These are phyloP conservation scores for Chanos chanos DNA, from an alignment of 2,797 vertebrate genomes.

Conservation along the genomic window DNA sequence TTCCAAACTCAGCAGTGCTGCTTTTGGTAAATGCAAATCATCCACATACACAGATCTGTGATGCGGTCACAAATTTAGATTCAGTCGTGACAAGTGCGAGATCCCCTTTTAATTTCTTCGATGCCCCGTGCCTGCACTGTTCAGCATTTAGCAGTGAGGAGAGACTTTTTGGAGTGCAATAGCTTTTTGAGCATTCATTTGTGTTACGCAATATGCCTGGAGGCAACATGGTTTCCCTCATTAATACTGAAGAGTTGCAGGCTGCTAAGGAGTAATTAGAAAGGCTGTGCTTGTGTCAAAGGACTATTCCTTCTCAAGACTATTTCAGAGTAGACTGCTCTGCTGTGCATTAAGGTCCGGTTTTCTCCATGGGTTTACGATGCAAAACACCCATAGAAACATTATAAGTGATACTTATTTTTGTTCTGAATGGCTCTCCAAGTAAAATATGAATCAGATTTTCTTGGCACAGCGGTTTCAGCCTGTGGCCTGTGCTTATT, in stretches of 20 bases:
- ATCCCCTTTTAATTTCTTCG: conserved; percentile 43
- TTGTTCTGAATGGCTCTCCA: conserved; percentile 39
- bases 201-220: conserved; percentile 43
- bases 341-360: conserved; percentile 6
- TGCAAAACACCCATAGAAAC: conserved; percentile 19
- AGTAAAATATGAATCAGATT: conserved; percentile 46
- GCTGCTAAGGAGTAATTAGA: conserved; percentile 47
- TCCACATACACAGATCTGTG: conserved; percentile 31
- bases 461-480: conserved; percentile 39
- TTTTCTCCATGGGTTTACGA: neutral
- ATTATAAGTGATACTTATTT: conserved; percentile 40
- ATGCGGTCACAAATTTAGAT: conserved; percentile 18
- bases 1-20: conserved; percentile 34
- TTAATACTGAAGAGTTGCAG: conserved; percentile 43
- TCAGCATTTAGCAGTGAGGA: conserved; percentile 39
- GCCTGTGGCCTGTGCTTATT: conserved; percentile 32
- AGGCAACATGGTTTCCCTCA: conserved; percentile 33
- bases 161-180: conserved; percentile 33
- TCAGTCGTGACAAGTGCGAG: neutral
- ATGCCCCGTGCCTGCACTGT: conserved; percentile 38
- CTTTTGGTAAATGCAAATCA: conserved; percentile 45
- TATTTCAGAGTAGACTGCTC: conserved; percentile 14
- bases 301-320: conserved; percentile 6
- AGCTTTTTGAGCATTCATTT: conserved; percentile 26
- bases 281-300: conserved; percentile 37